A percentile compares a stretch with the other conserved stretches of the same genome.
Conservation (phyloP, 2,888 invertebrate genomes). For the Proisotoma minuta region DNA sequence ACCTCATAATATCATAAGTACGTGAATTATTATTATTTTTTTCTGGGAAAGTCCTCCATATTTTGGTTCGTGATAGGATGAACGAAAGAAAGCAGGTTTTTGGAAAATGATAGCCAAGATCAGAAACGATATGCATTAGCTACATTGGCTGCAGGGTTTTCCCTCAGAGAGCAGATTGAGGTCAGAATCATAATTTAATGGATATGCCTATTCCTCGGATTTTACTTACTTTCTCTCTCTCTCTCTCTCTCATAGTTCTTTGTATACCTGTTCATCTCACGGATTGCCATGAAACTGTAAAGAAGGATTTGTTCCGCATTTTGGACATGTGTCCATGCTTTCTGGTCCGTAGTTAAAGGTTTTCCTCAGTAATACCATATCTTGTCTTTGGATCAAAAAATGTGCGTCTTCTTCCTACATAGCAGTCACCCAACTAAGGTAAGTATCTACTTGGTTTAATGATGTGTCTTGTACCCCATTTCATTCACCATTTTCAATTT, state of each 20-base stretch:
- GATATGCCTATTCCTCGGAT: conserved; percentile 16
- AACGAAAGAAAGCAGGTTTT: not conserved
- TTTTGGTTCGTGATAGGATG: not conserved
- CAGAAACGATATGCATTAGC: conserved; percentile 15
- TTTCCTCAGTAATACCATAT: not conserved
- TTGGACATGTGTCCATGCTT: conserved; percentile 13
- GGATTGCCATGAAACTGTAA: not conserved
- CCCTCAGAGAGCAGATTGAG: conserved; percentile 18
- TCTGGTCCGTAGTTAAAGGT: conserved; percentile 13
- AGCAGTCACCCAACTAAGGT: too few species aligned
- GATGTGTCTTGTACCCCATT: not conserved
- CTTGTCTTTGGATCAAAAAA: not conserved
- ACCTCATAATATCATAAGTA: not conserved
- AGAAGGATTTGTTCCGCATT: conserved; percentile 14
- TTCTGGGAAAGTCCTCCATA: not conserved
- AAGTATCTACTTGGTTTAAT: not conserved
- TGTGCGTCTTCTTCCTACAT: not conserved
- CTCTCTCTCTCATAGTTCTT: too few species aligned
- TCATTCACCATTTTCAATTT: too few species aligned
- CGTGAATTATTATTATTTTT: not conserved
- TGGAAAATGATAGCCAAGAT: conserved; percentile 2
- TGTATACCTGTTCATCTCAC: too few species aligned
- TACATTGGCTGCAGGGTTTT: conserved; percentile 12
- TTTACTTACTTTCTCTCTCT: too few species aligned
- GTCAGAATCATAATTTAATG: conserved; percentile 31